Evolutionary conservation across 1,140 invertebrate species (phyloP), one percentile per base, ranked within the genome.

Genomic region (Polypedilum vanderplanki): DNA sequence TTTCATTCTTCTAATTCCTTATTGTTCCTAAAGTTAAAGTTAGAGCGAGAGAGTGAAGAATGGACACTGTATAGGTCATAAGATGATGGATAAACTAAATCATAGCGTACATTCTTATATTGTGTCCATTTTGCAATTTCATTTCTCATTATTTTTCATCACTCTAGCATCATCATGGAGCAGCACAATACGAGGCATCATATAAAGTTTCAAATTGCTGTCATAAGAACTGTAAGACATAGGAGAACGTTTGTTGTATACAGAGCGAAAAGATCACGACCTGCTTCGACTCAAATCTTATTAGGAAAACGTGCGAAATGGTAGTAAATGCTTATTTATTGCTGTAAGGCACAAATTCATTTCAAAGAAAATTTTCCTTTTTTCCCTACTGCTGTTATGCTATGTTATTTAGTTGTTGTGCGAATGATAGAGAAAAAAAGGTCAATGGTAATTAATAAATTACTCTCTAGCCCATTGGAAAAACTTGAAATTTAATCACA

Each of bases 291-390:
- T 70, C 20, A 70, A 70, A 70, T 70, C 65, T 70, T 70, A 70
- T 20, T 70, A 22, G 65, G 20, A 70, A 20, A 70, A 22, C 20
- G 65, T 70, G 65, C 65, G 10, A 70, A 70, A 70, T 70, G 65
- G 65, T 70, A 70, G 65, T 70, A 20, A 70, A 70, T 70, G 65
- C 65, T 70, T 70, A 70, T 70, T 70, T 70, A 70, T 70, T 70
- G 65, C 65, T 70, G 20, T 20, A 70, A 70, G 65, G 20, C 65
- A 67, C 64, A 17, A n/a, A 46, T 57, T 57, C 46, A 15, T 57
- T 57, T 57, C 46, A 12, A n/a, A 57, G 46, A 33, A 33, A 33
- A 3, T 33, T 33, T 33, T 33, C 24, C 24, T 33, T 33, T 33
- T 33, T 33, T 33, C 5, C 24, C 5, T 33, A n/a, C 15, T 46